Evolutionary conservation across 2,888 invertebrate species (phyloP).

Genomic region (Meiosimyza platycephala): DNA sequence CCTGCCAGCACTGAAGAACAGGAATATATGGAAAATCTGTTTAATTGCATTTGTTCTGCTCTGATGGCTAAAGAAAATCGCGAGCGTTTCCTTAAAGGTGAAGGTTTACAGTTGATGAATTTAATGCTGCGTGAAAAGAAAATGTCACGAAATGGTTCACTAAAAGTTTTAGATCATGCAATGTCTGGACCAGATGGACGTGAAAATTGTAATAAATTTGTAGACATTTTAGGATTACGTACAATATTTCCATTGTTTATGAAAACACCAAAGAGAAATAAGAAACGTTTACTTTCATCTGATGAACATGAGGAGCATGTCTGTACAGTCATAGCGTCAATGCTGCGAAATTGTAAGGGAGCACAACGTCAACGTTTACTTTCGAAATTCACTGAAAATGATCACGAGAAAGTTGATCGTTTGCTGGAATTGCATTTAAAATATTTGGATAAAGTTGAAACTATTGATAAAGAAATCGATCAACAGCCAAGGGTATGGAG

Average conservation of each 20-base stretch:
- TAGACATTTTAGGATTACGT: constrained; percentile 94
- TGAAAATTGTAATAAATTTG: constrained; percentile 97
- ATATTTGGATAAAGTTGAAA: constrained; percentile 92
- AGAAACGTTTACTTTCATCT: constrained; percentile 81
- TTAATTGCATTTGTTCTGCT: constrained; percentile 94
- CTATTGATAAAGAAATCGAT: constrained; percentile 83
- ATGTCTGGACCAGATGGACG: constrained; percentile 93
- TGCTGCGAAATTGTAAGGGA: constrained; percentile 92
- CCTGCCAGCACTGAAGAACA: constrained; percentile 92
- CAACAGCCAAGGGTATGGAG: constrained; percentile 62
- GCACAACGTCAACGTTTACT: constrained; percentile 90
- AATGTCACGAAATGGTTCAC: constrained; percentile 92
- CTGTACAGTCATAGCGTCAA: constrained; percentile 90
- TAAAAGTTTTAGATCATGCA: constrained; percentile 98
- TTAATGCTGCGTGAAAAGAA: constrained; percentile 98
- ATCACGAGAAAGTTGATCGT: constrained; percentile 97
- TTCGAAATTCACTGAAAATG: constrained; percentile 97
- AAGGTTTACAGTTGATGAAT: constrained; percentile 99
- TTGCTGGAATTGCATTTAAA: constrained; percentile 96
- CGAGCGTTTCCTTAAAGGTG: constrained; percentile 90
- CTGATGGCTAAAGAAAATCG: constrained; percentile 90
- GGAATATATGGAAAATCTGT: constrained; percentile 99
- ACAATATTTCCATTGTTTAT: constrained; percentile 98
- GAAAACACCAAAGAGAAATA: constrained; percentile 93
- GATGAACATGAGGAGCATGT: constrained; percentile 97